A percentile compares a stretch with the other conserved stretches of the same genome.
Evolutionary conservation across 2,797 vertebrate species (phyloP).

Genomic region (Manis javanica): DNA sequence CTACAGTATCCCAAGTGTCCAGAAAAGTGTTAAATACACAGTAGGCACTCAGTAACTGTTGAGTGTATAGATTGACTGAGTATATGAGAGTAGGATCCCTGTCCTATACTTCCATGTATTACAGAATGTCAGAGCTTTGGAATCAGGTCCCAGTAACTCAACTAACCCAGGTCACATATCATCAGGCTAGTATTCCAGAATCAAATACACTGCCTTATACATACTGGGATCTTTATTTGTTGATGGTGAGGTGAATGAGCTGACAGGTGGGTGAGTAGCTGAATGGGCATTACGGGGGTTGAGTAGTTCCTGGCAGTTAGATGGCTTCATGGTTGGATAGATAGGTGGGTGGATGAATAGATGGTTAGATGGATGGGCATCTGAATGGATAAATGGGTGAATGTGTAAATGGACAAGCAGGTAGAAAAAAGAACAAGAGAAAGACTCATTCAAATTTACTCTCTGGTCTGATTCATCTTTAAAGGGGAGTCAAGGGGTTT

Average conservation of each 20-base stretch:
- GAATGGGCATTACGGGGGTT: neutral
- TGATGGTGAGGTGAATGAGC: neutral
- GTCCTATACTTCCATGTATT: neutral
- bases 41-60: neutral
- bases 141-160: conserved; percentile 4
- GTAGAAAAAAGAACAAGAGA: neutral
- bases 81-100: neutral
- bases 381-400: neutral
- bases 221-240: neutral
- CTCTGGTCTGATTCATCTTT: conserved; percentile 2
- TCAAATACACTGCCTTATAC: neutral
- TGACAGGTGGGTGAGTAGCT: neutral
- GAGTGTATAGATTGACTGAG: neutral
- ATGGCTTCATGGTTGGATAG: neutral
- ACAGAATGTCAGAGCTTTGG: conserved; percentile 7
- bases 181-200: neutral
- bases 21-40: neutral
- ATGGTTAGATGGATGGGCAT: neutral
- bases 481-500: neutral
- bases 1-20: neutral
- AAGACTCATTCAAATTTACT: neutral
- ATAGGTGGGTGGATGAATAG: neutral
- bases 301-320: neutral
- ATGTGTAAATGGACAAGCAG: neutral
- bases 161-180: neutral